Conservation (phyloP, 2,888 invertebrate genomes). For the Drosophila falleni region DNA sequence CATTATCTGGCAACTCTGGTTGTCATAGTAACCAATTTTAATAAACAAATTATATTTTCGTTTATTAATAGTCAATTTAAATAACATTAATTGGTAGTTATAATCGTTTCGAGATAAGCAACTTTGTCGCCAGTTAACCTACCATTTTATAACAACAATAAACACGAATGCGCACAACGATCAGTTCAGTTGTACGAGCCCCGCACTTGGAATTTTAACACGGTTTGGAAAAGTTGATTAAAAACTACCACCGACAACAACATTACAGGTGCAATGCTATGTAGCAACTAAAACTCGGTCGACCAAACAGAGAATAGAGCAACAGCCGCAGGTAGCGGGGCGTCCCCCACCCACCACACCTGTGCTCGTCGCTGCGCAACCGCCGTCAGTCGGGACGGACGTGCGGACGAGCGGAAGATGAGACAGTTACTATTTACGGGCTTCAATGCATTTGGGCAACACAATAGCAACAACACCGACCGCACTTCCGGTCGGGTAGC, state of each 20-base stretch:
- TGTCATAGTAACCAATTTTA: constrained; percentile 57
- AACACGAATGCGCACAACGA: constrained; percentile 13
- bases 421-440: constrained; percentile 78
- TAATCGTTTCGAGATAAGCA: background rate
- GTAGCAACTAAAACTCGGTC: constrained; percentile 64
- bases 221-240: constrained; percentile 26
- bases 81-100: constrained; percentile 8
- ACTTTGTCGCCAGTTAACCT: constrained; percentile 2
- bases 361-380: constrained; percentile 66
- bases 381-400: constrained; percentile 19
- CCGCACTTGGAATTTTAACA: constrained; percentile 22
- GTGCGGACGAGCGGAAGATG: constrained; percentile 65
- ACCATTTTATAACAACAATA: constrained; percentile 38
- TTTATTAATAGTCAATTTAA: constrained; percentile 34
- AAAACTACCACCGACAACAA: constrained; percentile 67
- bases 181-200: constrained; percentile 13
- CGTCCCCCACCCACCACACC: background rate
- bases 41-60: constrained; percentile 55
- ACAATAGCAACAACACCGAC: constrained; percentile 57
- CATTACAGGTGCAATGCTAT: constrained; percentile 68
- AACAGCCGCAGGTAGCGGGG: constrained; percentile 41
- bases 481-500: constrained; percentile 42
- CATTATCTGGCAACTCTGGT: constrained; percentile 26
- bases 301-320: constrained; percentile 53
- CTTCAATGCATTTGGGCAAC: constrained; percentile 84